Conservation (phyloP, 2,797 vertebrate species). For the Streptopelia turtur region DNA sequence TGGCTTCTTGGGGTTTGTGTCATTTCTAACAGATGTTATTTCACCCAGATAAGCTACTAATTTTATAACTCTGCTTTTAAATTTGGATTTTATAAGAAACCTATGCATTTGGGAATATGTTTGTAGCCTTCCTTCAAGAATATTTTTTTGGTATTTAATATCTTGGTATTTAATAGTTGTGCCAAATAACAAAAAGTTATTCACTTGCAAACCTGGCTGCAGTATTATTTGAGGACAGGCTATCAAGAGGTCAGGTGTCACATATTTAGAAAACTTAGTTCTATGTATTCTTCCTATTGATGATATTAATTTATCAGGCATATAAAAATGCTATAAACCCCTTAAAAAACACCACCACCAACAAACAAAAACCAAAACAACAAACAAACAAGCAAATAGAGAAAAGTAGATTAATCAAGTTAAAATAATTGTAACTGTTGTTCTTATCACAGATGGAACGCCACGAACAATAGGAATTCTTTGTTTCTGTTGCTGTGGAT, state of each 20-base stretch:
- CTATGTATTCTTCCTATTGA: neutral
- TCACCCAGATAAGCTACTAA: constrained; percentile 42
- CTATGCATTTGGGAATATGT: neutral
- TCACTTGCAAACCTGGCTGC: neutral
- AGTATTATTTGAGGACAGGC: neutral
- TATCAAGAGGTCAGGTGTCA: neutral
- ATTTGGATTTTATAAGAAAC: constrained; percentile 27
- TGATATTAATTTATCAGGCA: neutral
- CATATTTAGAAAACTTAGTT: neutral
- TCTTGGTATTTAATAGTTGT: neutral
- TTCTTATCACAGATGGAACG: neutral
- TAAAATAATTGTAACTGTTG: neutral
- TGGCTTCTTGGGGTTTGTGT: constrained; percentile 43
- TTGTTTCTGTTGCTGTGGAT: neutral
- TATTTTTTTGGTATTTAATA: accelerated
- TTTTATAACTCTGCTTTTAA: constrained; percentile 45
- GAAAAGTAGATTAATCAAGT: neutral
- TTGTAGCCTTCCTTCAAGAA: neutral
- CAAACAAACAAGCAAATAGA: neutral
- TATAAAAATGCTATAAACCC: neutral
- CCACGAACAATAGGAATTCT: neutral
- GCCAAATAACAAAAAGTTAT: neutral
- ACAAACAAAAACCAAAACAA: no score
- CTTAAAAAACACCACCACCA: neutral
- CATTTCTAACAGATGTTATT: constrained; percentile 70